A percentile compares a stretch with the other conserved stretches of the same genome.
Evolutionary conservation across 2,888 invertebrate species (phyloP).

Genomic region (Clistopyga incitator): DNA sequence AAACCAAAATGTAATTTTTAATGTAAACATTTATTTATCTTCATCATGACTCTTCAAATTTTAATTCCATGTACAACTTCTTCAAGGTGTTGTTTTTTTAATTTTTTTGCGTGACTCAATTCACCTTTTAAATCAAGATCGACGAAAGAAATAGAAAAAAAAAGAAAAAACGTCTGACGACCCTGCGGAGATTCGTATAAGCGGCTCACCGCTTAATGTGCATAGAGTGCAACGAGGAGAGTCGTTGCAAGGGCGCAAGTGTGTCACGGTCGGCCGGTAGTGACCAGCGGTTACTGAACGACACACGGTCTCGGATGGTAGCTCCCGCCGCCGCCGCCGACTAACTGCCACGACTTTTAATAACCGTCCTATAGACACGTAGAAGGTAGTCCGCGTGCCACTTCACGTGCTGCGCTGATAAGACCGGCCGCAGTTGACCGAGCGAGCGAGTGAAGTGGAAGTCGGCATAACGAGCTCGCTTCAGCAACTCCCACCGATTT

Average conservation of each 20-base stretch:
- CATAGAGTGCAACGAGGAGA: constrained; percentile 40
- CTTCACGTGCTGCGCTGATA: constrained; percentile 51
- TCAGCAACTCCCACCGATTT: background rate
- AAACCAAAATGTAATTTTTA: too few species aligned
- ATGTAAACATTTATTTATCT: too few species aligned
- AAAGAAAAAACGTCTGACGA: background rate
- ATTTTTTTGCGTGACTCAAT: background rate
- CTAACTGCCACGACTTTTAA: constrained; percentile 39
- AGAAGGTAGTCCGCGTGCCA: constrained; percentile 1
- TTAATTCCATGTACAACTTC: background rate
- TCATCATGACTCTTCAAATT: too few species aligned
- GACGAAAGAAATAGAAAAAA: too few species aligned
- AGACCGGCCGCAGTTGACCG: constrained; percentile 18
- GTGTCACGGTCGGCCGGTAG: constrained; percentile 81
- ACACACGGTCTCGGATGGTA: constrained; percentile 34
- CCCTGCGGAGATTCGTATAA: constrained; percentile 22
- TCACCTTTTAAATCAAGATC: background rate
- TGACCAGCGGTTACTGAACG: constrained; percentile 72
- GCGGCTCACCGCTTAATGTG: constrained; percentile 1
- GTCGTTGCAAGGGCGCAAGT: constrained; percentile 71
- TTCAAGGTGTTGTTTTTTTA: background rate
- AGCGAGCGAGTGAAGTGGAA: constrained; percentile 46
- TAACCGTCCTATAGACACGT: constrained; percentile 27
- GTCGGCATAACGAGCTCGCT: background rate
- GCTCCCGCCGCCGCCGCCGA: constrained; percentile 13